Evolutionary conservation across 2,888 invertebrate species (phyloP), one percentile per base, ranked within the genome.

Genomic region (Notodonta ziczac): DNA sequence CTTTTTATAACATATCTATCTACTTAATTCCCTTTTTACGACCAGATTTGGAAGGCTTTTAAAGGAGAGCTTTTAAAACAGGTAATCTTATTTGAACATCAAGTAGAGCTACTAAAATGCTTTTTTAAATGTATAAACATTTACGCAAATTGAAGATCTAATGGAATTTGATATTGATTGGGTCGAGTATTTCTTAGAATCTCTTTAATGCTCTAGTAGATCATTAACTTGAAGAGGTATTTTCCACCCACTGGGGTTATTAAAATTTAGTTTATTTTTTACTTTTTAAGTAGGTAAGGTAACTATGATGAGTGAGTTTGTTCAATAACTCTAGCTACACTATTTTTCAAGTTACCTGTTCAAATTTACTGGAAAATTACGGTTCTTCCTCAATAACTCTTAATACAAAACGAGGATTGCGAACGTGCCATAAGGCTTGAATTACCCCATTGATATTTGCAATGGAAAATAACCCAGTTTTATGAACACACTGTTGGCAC

Each of bases 381-480:
- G 61, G 10, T 56, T 66, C 40, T 73, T 65, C 73, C 73, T 66
- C 70, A 73, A 73, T 73, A 70, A 64, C 62, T 70, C 62, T 57
- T 63, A 61, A 73, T 67, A 63, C 66, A 32, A 63, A 70, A 70
- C 64, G 66, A 67, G 59, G 65, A 65, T 70, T 58, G 63, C 42
- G 57, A 63, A 75, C 73, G 73, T 76, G 73, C 65, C 60, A 61
- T 63, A 67, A 62, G 48, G 58, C 64, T 62, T 51, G 65, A 66
- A 76, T 67, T 53, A 67, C 65, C 66, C 63, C 62, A 75, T 73
- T 65, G 63, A 73, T 68, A 70, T 67, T 63, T 73, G 62, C 63
- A 56, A 73, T 67, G 67, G 67, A 57, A 62, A 63, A 65, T 66
- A 70, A 66, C 67, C 59, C 67, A 73, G 62, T 75, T 73, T 64